Conservation (phyloP, 2,797 vertebrate genomes). For the Tinamus major region DNA sequence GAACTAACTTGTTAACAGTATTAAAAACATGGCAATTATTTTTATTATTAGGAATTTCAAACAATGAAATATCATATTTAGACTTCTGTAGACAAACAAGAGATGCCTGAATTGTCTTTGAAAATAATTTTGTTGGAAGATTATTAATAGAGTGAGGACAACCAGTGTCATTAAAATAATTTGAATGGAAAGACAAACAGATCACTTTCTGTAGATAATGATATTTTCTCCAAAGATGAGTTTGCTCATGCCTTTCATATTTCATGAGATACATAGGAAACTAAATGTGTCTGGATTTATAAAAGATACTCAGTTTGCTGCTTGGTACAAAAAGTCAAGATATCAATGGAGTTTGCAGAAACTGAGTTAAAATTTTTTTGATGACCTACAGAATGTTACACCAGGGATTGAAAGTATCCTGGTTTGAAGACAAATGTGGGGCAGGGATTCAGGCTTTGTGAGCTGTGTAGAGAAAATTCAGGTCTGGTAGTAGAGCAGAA, state of each 20-base stretch:
- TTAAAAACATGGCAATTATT: neutral
- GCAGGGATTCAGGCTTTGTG: neutral
- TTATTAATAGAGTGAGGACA: neutral
- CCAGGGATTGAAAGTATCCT: neutral
- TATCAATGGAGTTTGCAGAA: neutral
- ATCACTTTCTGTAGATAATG: neutral
- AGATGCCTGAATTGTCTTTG: neutral
- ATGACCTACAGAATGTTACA: neutral
- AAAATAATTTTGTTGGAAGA: neutral
- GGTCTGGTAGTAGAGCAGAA: neutral
- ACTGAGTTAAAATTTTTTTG: neutral
- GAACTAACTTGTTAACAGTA: fast-evolving
- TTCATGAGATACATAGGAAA: neutral
- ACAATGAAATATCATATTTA: neutral
- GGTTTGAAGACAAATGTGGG: constrained; percentile 25
- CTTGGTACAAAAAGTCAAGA: neutral
- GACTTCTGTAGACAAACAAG: neutral
- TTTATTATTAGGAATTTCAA: neutral
- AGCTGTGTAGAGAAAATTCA: neutral
- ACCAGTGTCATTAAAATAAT: neutral
- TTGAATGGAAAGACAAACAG: neutral
- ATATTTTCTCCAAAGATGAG: neutral
- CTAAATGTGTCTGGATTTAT: neutral
- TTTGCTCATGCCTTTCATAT: neutral
- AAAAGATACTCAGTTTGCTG: neutral